Conservation (phyloP, 92 coral and sea anemone species). For the Anthopleura xanthogrammica region DNA sequence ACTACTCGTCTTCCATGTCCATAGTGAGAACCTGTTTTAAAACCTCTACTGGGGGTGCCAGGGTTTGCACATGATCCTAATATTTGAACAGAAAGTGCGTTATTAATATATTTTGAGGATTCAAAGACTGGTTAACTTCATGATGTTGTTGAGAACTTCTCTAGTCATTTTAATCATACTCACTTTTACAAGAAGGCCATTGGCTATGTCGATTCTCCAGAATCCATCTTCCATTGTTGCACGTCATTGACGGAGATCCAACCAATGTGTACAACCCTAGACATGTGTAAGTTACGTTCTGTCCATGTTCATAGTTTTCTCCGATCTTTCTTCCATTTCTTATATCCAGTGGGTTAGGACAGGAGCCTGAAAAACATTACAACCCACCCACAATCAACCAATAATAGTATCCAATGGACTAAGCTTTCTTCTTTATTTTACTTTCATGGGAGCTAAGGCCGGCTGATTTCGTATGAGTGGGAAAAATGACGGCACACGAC, state of each 20-base stretch:
- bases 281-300: not conserved
- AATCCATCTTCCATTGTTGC: not conserved
- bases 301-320: not conserved
- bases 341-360: not conserved
- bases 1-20: constrained; percentile 30
- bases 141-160: too few relatives aligned
- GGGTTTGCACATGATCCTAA: constrained; percentile 12
- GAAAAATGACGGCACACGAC: too few relatives aligned
- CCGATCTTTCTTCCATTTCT: not conserved
- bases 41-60: constrained; percentile 22
- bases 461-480: too few relatives aligned
- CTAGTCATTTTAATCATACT: not conserved
- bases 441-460: too few relatives aligned
- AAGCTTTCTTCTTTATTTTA: too few relatives aligned
- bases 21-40: constrained; percentile 19
- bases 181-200: not conserved
- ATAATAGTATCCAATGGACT: too few relatives aligned
- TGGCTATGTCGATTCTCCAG: not conserved
- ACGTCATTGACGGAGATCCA: not conserved
- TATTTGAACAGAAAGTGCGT: too few relatives aligned
- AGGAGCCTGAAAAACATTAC: not conserved
- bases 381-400: too few relatives aligned
- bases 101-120: too few relatives aligned
- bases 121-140: too few relatives aligned
- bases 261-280: not conserved